These are phyloP conservation scores for Cetonia aurata DNA, from an alignment of 2,888 invertebrate species.

Conservation along the genomic window DNA sequence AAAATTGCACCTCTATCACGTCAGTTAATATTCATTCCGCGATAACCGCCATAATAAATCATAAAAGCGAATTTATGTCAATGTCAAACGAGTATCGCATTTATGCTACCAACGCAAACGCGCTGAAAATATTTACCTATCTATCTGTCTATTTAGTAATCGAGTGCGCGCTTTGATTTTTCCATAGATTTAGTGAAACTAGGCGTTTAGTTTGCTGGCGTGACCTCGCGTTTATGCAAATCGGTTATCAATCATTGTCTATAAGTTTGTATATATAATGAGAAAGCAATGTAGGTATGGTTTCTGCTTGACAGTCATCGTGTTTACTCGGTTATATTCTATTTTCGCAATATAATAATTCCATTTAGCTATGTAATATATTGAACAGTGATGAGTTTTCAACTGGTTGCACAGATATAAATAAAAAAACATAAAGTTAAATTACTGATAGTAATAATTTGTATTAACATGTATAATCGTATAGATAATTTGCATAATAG, in stretches of 20 bases:
- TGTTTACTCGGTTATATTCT: no score
- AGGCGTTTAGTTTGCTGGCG: no score
- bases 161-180: conserved; percentile 2
- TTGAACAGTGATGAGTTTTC: conserved; percentile 13
- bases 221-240: conserved; percentile 29
- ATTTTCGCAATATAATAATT: not conserved
- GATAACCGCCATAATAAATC: conserved; percentile 18
- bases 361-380: not conserved
- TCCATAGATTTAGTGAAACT: conserved; percentile 18
- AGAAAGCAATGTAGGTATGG: not conserved
- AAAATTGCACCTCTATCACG: conserved; percentile 3
- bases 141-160: not conserved
- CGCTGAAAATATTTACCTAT: conserved; percentile 3
- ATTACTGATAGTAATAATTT: no score
- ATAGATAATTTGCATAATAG: no score
- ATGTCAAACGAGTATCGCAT: conserved; percentile 10
- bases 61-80: conserved; percentile 33
- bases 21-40: not conserved
- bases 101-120: not conserved
- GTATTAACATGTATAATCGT: no score
- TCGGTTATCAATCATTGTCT: conserved; percentile 26
- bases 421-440: no score
- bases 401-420: conserved; percentile 1
- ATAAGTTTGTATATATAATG: not conserved
- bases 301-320: no score